Evolutionary conservation across 1,140 invertebrate species (phyloP).

Genomic region (Drosophila murphyi): DNA sequence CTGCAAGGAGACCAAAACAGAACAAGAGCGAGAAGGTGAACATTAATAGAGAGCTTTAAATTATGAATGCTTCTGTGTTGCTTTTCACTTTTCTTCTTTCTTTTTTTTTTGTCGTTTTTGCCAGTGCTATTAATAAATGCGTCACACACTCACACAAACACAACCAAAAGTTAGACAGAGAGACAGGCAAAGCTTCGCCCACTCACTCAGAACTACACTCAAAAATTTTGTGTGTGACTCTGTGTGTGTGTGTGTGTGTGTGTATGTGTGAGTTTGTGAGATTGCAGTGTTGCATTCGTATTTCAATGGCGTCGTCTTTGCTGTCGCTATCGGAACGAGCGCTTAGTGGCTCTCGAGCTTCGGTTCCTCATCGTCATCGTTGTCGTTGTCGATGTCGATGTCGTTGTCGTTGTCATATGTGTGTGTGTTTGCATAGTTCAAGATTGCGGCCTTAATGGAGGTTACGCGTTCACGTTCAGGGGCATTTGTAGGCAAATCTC

Average conservation of each 20-base stretch:
- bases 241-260: conserved; percentile 12
- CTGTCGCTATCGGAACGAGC: conserved; percentile 29
- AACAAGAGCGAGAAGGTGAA: conserved; percentile 6
- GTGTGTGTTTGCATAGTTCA: conserved; percentile 65
- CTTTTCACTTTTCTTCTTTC: conserved; percentile 33
- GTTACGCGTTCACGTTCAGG: conserved; percentile 82
- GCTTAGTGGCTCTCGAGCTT: conserved; percentile 9
- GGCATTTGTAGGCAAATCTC: conserved; percentile 70
- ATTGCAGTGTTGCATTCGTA: conserved; percentile 64
- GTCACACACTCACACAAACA: conserved; percentile 29
- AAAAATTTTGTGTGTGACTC: conserved; percentile 6
- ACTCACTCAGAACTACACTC: conserved; percentile 46
- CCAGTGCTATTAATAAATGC: conserved; percentile 45
- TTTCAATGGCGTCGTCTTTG: conserved; percentile 55
- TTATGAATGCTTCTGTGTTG: conserved; percentile 6
- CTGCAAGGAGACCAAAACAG: conserved; percentile 46
- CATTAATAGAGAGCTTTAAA: conserved; percentile 18
- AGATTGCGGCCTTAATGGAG: conserved; percentile 79
- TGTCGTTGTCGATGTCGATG: not conserved
- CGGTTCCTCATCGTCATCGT: conserved; percentile 7
- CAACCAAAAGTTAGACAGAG: conserved; percentile 1
- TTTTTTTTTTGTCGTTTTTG: conserved; percentile 1
- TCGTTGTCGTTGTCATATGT: conserved; percentile 1
- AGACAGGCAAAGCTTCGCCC: conserved; percentile 46
- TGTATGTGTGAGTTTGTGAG: conserved; percentile 6